Evolutionary conservation across 2,888 invertebrate genomes (phyloP), one percentile per base, ranked within the genome.

Genomic region (Drosophila vallismaia): DNA sequence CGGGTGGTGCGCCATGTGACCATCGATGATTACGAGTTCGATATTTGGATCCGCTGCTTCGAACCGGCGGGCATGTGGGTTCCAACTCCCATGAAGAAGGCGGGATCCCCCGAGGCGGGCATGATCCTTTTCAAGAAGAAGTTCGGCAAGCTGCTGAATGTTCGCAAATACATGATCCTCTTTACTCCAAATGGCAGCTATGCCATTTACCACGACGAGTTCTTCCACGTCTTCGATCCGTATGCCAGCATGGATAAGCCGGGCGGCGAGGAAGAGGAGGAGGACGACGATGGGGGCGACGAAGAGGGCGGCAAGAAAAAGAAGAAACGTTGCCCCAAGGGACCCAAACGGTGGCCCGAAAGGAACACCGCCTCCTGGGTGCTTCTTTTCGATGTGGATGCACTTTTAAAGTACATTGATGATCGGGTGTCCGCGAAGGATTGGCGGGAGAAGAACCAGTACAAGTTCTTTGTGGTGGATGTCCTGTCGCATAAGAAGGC

Each of bases 191-290:
- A 93, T 55, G 92, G 92, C 33, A 93, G 93, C 74, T 92, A 93
- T 88, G 94, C 94, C 0, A 88, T 95, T 24, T 93, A 93, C 71
- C 93, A 93, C 66, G 93, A 94, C 46, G 93, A 93, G 8, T 92
- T 90, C 56, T 94, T 92, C 74, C 94, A 95, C 79, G 83, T 95
- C 1, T 95, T 95, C 78, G 94, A 95, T 88, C 93, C 95, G 0
- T 94, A 94, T 76, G 88, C 91, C 1, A 91, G 93, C 5, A 90
- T 91, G 90, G 81, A 83, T 5, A 74, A 75, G 36, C 81, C 89
- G 0, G 85, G 83, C 1, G 71, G 72, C 0, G 72, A 70, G 0
- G 74, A 75, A 4, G 71, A 60, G 29, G 79, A 77, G 29, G 68
- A 77, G 10, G 67, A 67, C 26, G 51, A 46, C 8, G 59, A 70